Percentiles rank a stretch among this genome's conserved stretches.
phyloP scores from a whole-genome alignment of 2,113 vertebrate species.

The Mustela lutreola region DNA sequence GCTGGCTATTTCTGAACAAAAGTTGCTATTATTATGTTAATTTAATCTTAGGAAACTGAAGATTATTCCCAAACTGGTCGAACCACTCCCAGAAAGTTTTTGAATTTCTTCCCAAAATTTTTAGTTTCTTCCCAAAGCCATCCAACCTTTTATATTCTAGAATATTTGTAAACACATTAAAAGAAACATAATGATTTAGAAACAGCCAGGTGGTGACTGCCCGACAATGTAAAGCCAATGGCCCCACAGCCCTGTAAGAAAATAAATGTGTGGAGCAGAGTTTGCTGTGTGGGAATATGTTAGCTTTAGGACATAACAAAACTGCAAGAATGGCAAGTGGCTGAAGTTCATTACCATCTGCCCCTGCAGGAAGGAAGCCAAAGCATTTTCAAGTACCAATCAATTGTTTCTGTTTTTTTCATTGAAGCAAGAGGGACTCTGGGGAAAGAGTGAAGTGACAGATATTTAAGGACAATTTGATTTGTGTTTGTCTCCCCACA shows the following conservation, averaged over 20 bases:
- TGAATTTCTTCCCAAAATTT: constrained; percentile 33
- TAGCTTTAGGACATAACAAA: background rate
- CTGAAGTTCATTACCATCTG: constrained; percentile 52
- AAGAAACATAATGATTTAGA: constrained; percentile 52
- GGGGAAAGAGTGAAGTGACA: background rate
- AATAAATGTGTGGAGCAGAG: background rate
- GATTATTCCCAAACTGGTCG: background rate
- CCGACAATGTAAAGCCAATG: background rate
- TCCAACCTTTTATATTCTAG: background rate
- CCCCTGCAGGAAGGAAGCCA: constrained; percentile 29
- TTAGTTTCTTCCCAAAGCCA: constrained; percentile 39
- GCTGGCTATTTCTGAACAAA: background rate
- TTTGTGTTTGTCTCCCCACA: constrained; percentile 36
- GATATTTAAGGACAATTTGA: constrained; percentile 26
- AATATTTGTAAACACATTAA: constrained; percentile 50
- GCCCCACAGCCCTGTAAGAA: background rate
- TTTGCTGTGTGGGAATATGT: background rate
- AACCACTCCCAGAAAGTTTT: background rate
- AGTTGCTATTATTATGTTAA: background rate
- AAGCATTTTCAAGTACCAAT: constrained; percentile 25
- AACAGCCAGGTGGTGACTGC: constrained; percentile 10
- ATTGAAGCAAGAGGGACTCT: background rate
- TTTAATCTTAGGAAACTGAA: constrained; percentile 32
- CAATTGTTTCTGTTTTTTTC: constrained; percentile 54
- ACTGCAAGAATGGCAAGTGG: background rate